Conservation (phyloP, 1,140 invertebrate species). For the Megalonaias nervosa region DNA sequence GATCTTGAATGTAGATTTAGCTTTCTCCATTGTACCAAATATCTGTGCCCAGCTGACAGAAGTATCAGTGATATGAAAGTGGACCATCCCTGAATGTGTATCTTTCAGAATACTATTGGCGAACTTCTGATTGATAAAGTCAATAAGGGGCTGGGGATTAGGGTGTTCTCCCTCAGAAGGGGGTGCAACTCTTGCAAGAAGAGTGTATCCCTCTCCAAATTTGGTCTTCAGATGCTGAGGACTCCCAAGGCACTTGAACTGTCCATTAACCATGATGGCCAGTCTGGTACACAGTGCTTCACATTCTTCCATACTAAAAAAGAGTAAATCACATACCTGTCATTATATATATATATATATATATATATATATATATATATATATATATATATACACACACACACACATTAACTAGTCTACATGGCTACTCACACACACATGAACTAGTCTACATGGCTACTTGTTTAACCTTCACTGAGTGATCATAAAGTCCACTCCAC, state of each 20-base stretch:
- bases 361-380: no score
- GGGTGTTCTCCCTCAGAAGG: constrained; percentile 35
- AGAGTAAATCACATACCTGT: not conserved
- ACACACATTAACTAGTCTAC: no score
- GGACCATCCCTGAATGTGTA: constrained; percentile 80
- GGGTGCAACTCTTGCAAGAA: constrained; percentile 64
- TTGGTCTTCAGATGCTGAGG: constrained; percentile 73
- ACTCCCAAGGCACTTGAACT: constrained; percentile 71
- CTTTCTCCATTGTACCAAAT: constrained; percentile 77
- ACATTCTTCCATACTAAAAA: constrained; percentile 74
- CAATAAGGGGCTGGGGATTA: constrained; percentile 49
- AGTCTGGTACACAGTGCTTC: constrained; percentile 73
- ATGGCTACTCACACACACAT: no score
- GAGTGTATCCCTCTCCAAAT: constrained; percentile 70
- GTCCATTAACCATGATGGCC: constrained; percentile 74
- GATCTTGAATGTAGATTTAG: constrained; percentile 75
- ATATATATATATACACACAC: no score
- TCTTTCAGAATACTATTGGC: constrained; percentile 75
- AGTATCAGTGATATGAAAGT: constrained; percentile 68
- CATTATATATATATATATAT: not conserved
- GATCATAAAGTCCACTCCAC: no score
- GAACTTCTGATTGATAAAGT: constrained; percentile 59
- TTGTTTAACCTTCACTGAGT: no score
- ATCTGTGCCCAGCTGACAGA: constrained; percentile 76
- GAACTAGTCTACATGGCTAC: no score